Conservation (phyloP, 1,140 invertebrate genomes). For the Frieseomelitta varia region DNA sequence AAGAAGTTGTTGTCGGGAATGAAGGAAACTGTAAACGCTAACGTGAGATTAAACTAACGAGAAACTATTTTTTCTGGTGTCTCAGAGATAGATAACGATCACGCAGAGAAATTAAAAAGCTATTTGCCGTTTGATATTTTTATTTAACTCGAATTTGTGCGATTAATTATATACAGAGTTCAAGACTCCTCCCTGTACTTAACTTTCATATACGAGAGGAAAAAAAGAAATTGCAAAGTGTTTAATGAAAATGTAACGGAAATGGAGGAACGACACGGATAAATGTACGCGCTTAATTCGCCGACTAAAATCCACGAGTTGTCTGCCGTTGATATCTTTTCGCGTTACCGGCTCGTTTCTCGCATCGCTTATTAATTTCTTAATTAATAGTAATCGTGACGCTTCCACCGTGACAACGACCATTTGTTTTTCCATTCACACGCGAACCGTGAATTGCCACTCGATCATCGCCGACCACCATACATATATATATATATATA, state of each 20-base stretch:
- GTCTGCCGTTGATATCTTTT: slow-evolving; percentile 33
- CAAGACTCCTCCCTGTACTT: background rate
- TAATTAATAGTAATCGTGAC: slow-evolving; percentile 57
- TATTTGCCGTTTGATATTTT: no score
- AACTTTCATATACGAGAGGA: background rate
- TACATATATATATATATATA: no score
- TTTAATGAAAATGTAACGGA: slow-evolving; percentile 30
- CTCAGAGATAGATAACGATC: no score
- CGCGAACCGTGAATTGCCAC: background rate
- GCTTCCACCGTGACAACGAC: slow-evolving; percentile 29
- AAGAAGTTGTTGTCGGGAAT: no score
- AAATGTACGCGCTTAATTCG: slow-evolving; percentile 60
- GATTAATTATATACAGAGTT: background rate
- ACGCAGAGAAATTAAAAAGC: no score
- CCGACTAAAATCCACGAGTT: slow-evolving; percentile 19
- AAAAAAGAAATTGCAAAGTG: background rate
- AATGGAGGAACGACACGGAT: slow-evolving; percentile 40
- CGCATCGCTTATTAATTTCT: slow-evolving; percentile 57
- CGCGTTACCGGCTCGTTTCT: slow-evolving; percentile 23
- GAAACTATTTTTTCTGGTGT: no score
- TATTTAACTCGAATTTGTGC: background rate
- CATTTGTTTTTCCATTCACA: slow-evolving; percentile 12
- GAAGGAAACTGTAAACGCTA: no score
- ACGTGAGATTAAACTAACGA: no score
- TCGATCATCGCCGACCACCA: background rate